phyloP scores from a whole-genome alignment of 37 sponge, comb jelly and placozoan species.

The Corticium candelabrum region DNA sequence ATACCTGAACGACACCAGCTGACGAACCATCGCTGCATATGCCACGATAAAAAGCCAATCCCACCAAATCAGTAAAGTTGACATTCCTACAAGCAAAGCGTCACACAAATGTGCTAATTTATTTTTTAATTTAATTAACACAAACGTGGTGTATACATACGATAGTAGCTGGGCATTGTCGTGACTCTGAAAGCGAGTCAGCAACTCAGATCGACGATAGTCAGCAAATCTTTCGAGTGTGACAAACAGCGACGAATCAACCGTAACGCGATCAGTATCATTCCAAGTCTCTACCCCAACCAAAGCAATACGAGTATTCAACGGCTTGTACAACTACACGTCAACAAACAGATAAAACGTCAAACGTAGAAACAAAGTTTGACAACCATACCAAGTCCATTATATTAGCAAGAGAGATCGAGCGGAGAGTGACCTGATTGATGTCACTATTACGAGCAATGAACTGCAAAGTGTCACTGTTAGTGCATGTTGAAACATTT shows the following conservation, averaged over 20 bases:
- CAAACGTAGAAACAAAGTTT: background rate
- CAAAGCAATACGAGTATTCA: background rate
- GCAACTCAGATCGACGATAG: background rate
- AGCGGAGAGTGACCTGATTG: background rate
- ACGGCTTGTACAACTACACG: background rate
- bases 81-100: background rate
- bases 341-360: background rate
- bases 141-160: background rate
- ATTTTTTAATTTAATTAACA: background rate
- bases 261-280: background rate
- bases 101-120: background rate
- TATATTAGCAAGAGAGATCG: background rate
- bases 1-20: constrained; percentile 1
- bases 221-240: background rate
- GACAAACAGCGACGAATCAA: background rate
- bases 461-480: background rate
- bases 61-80: background rate
- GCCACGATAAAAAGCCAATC: background rate
- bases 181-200: no score
- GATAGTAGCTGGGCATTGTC: background rate
- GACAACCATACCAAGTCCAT: background rate
- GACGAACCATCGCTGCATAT: background rate
- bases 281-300: background rate
- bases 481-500: background rate
- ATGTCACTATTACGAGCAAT: background rate